Evolutionary conservation across 2,797 vertebrate species (phyloP), one percentile per base, ranked within the genome.

Genomic region (Dendrocincla tyrannina): DNA sequence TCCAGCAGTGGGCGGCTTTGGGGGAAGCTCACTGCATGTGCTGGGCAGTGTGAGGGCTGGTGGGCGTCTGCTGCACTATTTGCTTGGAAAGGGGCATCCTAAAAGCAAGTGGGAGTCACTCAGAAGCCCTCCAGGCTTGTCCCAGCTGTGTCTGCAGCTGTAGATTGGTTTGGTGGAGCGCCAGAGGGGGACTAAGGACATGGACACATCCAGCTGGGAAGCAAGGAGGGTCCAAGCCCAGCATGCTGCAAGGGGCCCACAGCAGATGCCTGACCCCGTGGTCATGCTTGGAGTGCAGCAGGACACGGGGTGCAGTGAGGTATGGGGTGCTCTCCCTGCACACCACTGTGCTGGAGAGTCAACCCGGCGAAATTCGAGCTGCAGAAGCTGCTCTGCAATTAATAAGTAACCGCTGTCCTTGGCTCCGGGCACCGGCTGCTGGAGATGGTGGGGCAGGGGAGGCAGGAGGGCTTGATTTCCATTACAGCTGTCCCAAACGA

Each of bases 371-470:
- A 91, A 95, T 60, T 60, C 87, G 84, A 91, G 76, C 88, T 85
- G 67, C 85, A 76, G 85, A 91, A 88, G 50, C 84, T 3, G 1
- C 85, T 23, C 37, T 73, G 73, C 72, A 72, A 85, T 95, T 93
- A 96, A 92, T 93, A 56, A 93, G 75, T 91, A 94, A 95, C 91
- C 1, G 5, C 60, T 75, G 84, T 32, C 56, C 82, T 95, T 56
- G 58, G 73, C 73, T 62, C 9, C 0, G 3, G 55, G 53, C 69
- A 11, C n/a, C 25, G 63, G 32, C 49, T 55, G 16, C 20, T 32
- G 56, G 70, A 62, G 42, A 25, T 0, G 1, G n/a, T 69, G 84
- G 7, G 88, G 60, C 82, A 37, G 39, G 50, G 52, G n/a, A 24
- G 35, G 80, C 70, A 22, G 53, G 28, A 82, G 69, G 62, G 70